Conservation (phyloP, 2,113 vertebrate genomes). For the Loxodonta africana region DNA sequence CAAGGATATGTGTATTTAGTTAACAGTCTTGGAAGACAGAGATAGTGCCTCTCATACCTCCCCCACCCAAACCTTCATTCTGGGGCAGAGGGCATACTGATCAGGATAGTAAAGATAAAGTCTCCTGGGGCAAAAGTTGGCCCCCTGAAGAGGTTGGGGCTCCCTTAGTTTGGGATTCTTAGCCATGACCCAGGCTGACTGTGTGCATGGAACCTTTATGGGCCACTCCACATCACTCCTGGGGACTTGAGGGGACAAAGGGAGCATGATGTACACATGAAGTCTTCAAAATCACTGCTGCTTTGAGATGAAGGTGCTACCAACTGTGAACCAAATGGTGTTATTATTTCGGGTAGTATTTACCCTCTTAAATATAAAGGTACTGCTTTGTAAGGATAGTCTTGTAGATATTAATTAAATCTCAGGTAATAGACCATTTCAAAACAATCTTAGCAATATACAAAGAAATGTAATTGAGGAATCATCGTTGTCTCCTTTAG, state of each 20-base stretch:
- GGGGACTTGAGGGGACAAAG: too few relatives aligned
- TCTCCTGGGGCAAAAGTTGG: too few relatives aligned
- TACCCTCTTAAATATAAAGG: neutral
- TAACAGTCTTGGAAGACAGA: too few relatives aligned
- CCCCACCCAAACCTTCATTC: neutral
- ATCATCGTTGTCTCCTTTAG: neutral
- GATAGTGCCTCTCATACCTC: too few relatives aligned
- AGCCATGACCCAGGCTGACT: neutral
- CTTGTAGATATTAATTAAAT: neutral
- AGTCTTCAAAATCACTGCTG: neutral
- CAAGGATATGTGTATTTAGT: too few relatives aligned
- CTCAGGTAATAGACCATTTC: neutral
- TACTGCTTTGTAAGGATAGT: too few relatives aligned
- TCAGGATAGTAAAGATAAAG: neutral
- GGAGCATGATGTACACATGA: too few relatives aligned
- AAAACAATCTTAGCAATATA: neutral
- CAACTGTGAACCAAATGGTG: too few relatives aligned
- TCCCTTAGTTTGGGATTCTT: neutral
- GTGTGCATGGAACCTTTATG: too few relatives aligned
- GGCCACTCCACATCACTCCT: fast-evolving
- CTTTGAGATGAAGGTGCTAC: neutral
- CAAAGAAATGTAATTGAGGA: neutral
- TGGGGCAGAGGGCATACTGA: neutral
- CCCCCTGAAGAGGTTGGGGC: neutral
- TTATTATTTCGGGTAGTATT: neutral